Percentiles rank a stretch among this genome's conserved stretches.
phyloP scores from a whole-genome alignment of 2,888 invertebrate genomes.

The Linnaemya vulpina region DNA sequence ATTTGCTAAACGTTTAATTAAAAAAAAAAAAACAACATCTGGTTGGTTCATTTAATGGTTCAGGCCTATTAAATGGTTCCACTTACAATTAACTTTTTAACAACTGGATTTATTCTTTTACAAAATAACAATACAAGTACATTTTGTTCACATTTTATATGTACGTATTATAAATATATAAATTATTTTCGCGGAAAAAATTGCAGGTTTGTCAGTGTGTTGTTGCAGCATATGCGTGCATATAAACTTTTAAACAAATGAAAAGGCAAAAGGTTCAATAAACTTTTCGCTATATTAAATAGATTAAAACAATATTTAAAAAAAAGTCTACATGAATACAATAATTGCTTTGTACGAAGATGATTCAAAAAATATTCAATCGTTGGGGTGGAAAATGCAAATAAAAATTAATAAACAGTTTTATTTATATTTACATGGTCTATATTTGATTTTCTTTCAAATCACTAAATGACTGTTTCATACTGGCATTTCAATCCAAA shows the following conservation, averaged over 20 bases:
- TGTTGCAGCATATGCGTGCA: slow-evolving; percentile 24
- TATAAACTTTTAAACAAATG: slow-evolving; percentile 45
- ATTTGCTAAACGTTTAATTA: not conserved
- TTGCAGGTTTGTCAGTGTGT: not conserved
- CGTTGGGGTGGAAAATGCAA: no score
- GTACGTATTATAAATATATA: not conserved
- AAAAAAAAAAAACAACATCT: not conserved
- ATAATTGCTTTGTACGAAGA: slow-evolving; percentile 1
- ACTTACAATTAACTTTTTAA: not conserved
- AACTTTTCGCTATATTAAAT: slow-evolving; percentile 64
- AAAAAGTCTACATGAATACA: slow-evolving; percentile 12
- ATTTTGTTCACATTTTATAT: no score
- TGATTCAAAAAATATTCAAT: not conserved
- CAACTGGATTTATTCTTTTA: not conserved
- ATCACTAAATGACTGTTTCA: no score
- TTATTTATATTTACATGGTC: no score
- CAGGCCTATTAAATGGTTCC: not conserved
- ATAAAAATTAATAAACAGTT: no score
- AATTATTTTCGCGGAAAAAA: not conserved
- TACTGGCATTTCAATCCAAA: no score
- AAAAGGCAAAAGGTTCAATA: slow-evolving; percentile 61
- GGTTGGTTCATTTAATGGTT: not conserved
- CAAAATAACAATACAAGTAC: not conserved
- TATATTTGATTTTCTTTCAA: no score
- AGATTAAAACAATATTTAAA: slow-evolving; percentile 46